phyloP scores from a whole-genome alignment of 2,113 vertebrate genomes.

The Pelecanus crispus region DNA sequence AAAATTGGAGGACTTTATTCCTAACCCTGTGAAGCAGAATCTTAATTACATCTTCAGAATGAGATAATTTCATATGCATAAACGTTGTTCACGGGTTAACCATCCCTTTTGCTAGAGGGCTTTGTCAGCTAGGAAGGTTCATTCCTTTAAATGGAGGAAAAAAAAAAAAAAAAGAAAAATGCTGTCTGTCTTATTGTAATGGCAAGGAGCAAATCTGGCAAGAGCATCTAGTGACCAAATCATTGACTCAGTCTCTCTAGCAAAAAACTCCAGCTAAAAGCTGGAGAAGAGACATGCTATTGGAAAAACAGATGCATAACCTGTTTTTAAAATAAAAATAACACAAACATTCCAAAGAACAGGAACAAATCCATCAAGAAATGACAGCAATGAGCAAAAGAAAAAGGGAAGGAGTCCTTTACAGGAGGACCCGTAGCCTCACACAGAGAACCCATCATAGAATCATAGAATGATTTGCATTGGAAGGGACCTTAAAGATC shows the following conservation, averaged over 20 bases:
- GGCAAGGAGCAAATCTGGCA: neutral
- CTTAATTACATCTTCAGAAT: neutral
- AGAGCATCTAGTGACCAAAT: neutral
- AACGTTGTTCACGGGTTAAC: neutral
- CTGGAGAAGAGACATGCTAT: neutral
- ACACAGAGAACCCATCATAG: neutral
- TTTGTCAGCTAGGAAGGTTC: neutral
- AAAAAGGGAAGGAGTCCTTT: neutral
- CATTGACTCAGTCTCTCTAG: neutral
- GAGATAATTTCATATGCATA: neutral
- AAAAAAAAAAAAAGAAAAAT: neutral
- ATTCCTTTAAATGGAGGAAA: neutral
- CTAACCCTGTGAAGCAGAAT: neutral
- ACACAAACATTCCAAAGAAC: neutral
- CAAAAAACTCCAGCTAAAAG: neutral
- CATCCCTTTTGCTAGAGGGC: neutral
- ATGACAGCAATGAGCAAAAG: neutral
- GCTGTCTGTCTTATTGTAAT: neutral
- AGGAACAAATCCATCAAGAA: neutral
- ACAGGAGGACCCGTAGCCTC: neutral
- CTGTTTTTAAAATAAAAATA: neutral
- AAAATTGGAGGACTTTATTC: neutral
- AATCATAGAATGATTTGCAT: neutral
- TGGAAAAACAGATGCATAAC: neutral
- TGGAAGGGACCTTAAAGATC: neutral